Evolutionary conservation across 2,797 vertebrate species (phyloP).

Genomic region (Pantherophis vulpinus): DNA sequence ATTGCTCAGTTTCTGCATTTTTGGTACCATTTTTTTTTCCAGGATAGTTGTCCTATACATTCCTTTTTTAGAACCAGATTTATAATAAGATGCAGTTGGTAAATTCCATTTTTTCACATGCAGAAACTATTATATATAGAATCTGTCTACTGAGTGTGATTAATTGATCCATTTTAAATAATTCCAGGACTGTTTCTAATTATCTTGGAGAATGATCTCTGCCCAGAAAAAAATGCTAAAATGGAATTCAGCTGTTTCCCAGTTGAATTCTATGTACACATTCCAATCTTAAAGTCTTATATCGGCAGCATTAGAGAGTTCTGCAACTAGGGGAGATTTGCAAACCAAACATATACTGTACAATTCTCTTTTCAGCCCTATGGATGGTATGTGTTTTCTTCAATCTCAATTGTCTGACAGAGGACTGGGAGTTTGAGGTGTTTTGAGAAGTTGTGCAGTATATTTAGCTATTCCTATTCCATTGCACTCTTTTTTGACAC

Average conservation of each 20-base stretch:
- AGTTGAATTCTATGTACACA: not conserved
- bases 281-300: not conserved
- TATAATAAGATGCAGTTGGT: not conserved
- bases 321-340: not conserved
- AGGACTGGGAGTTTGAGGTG: not conserved
- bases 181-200: not conserved
- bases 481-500: not conserved
- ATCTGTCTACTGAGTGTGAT: not conserved
- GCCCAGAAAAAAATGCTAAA: not conserved
- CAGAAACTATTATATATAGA: not conserved
- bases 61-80: not conserved
- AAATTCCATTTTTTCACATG: not conserved
- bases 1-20: not conserved
- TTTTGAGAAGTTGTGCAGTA: not conserved
- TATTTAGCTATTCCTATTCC: not conserved
- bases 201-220: not conserved
- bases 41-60: not conserved
- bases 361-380: not conserved
- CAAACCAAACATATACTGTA: not conserved
- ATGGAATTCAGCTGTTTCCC: not conserved
- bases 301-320: not conserved
- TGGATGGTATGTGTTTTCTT: not conserved
- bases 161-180: conserved; percentile 6
- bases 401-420: not conserved
- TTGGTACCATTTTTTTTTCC: not conserved